Evolutionary conservation across 2,113 vertebrate species (phyloP).

Genomic region (Campylomormyrus tamandua): DNA sequence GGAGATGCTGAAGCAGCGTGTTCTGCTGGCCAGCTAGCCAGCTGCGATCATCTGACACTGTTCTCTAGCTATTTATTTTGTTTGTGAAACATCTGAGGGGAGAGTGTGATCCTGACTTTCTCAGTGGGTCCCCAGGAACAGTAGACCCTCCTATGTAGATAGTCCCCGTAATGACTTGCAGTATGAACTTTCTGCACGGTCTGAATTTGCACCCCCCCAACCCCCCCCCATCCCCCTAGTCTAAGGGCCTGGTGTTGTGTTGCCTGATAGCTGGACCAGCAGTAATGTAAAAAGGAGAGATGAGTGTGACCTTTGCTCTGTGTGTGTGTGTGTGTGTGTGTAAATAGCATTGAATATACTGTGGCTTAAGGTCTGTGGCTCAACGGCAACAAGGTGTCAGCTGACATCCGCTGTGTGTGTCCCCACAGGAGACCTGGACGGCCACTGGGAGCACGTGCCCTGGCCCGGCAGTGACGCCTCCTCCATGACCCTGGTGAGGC

Average conservation of each 20-base stretch:
- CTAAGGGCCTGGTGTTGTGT: neutral
- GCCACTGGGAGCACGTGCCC: constrained; percentile 86
- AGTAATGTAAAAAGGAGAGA: neutral
- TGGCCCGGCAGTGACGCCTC: constrained; percentile 84
- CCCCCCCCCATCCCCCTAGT: neutral
- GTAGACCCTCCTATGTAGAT: neutral
- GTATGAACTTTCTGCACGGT: neutral
- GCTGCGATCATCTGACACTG: neutral
- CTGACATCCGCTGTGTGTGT: constrained; percentile 64
- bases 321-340: neutral
- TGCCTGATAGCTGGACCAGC: neutral
- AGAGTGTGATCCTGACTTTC: neutral
- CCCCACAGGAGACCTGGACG: constrained; percentile 90
- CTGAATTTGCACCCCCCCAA: neutral
- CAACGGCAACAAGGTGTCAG: constrained; percentile 3
- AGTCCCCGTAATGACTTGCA: neutral
- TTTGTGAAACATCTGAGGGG: neutral
- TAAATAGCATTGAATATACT: neutral
- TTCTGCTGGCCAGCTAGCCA: neutral
- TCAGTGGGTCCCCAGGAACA: neutral
- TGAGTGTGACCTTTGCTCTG: neutral
- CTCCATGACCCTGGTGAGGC: constrained; percentile 86
- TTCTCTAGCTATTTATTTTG: neutral
- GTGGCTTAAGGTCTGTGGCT: neutral
- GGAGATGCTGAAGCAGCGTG: neutral